Percentiles rank a stretch among this genome's conserved stretches.
phyloP scores from a whole-genome alignment of 2,113 vertebrate species.

The Plectropomus leopardus region DNA sequence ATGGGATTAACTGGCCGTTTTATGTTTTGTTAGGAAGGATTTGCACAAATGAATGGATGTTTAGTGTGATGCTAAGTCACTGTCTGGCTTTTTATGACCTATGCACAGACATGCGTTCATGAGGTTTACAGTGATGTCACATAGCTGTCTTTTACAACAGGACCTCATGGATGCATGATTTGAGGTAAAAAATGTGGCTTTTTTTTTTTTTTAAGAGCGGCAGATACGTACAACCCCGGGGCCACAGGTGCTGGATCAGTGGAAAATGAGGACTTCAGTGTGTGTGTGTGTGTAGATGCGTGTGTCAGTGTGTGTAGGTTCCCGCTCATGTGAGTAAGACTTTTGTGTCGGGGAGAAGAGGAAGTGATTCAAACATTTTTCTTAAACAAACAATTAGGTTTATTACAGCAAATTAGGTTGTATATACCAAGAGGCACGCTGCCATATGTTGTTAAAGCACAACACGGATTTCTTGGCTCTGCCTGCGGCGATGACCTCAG shows the following conservation, averaged over 20 bases:
- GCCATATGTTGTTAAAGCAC: slow-evolving; percentile 55
- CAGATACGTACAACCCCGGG: not conserved
- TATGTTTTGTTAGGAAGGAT: slow-evolving; percentile 22
- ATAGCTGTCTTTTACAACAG: not conserved
- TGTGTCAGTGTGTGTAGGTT: not conserved
- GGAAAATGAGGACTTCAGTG: slow-evolving; percentile 31
- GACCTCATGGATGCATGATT: not conserved
- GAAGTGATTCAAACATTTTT: slow-evolving; percentile 64
- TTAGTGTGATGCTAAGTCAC: slow-evolving; percentile 22
- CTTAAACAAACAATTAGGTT: slow-evolving; percentile 65
- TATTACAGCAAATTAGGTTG: slow-evolving; percentile 67
- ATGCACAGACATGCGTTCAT: slow-evolving; percentile 4
- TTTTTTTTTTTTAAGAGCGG: slow-evolving; percentile 30
- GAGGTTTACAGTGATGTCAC: slow-evolving; percentile 17
- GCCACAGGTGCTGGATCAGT: slow-evolving; percentile 29
- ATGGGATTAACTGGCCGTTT: slow-evolving; percentile 24
- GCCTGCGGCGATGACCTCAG: slow-evolving; percentile 44
- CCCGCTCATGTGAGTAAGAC: slow-evolving; percentile 13
- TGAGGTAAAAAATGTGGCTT: not conserved
- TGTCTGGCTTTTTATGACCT: slow-evolving; percentile 36
- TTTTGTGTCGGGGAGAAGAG: slow-evolving; percentile 42
- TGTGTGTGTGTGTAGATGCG: not conserved
- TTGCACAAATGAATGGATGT: slow-evolving; percentile 35
- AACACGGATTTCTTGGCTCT: slow-evolving; percentile 37
- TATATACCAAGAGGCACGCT: slow-evolving; percentile 45